Percentiles rank a stretch among this genome's conserved stretches.
These are phyloP conservation scores for Trachelus stipa DNA, from an alignment of 2,888 invertebrate species.

Conservation along the genomic window DNA sequence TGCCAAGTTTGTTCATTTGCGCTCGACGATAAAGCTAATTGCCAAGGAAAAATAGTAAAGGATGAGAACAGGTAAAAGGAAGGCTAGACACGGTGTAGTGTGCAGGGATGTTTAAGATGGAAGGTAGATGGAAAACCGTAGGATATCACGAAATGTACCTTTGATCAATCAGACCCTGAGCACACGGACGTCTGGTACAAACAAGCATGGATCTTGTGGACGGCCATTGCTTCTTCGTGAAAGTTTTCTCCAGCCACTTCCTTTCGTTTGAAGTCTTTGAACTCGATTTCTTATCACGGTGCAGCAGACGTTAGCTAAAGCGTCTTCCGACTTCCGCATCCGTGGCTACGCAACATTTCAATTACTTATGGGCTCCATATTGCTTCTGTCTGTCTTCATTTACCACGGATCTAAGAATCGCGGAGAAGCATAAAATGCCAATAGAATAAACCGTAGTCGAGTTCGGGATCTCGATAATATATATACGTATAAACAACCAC, in stretches of 20 bases:
- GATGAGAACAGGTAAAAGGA: background rate
- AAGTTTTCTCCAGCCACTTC: background rate
- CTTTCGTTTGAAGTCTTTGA: conserved; percentile 7
- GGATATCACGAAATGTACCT: conserved; percentile 2
- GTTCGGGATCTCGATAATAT: too few relatives aligned
- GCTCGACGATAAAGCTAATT: conserved; percentile 1
- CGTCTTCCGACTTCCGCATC: background rate
- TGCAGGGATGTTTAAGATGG: background rate
- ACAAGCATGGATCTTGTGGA: too few relatives aligned
- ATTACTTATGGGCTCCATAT: background rate
- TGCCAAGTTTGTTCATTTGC: conserved; percentile 7
- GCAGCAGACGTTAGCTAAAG: conserved; percentile 2
- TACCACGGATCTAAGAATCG: too few relatives aligned
- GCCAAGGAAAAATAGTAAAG: background rate
- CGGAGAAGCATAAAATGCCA: too few relatives aligned
- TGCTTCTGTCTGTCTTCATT: background rate
- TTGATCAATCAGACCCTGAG: conserved; percentile 3
- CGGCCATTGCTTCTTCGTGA: too few relatives aligned
- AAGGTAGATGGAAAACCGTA: background rate
- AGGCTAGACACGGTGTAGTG: background rate
- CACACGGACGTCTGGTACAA: too few relatives aligned
- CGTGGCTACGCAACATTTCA: conserved; percentile 5
- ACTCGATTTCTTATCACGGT: conserved; percentile 3
- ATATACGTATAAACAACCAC: too few relatives aligned
- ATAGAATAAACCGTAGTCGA: too few relatives aligned